These are phyloP conservation scores for Bucorvus abyssinicus DNA, from an alignment of 2,797 vertebrate species.

Conservation along the genomic window DNA sequence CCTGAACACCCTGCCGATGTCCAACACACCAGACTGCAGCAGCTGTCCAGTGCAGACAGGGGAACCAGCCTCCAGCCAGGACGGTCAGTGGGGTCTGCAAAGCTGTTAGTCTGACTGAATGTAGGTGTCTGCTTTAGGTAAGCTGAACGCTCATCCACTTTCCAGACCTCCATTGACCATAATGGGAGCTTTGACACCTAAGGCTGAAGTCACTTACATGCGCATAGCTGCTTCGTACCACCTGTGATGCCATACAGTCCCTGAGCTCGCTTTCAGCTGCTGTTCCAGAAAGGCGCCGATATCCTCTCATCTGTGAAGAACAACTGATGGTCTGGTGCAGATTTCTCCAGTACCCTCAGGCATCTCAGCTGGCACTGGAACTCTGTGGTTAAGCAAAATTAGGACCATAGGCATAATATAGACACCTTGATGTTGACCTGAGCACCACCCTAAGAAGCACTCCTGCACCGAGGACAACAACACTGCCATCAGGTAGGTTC, in stretches of 20 bases:
- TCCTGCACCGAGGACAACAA: not conserved
- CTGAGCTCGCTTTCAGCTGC: not conserved
- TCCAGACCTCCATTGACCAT: not conserved
- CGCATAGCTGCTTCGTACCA: not conserved
- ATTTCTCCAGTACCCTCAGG: not conserved
- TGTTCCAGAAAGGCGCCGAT: not conserved
- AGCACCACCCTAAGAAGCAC: not conserved
- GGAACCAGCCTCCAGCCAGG: not conserved
- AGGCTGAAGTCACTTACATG: not conserved
- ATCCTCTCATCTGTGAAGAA: rapidly evolving
- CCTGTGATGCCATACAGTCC: not conserved
- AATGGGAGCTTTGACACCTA: not conserved
- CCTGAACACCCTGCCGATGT: too few species aligned
- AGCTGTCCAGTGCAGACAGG: not conserved
- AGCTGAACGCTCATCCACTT: not conserved
- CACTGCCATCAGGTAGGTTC: not conserved
- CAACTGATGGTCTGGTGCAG: too few species aligned
- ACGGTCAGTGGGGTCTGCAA: not conserved
- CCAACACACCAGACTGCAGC: not conserved
- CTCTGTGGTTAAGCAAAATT: not conserved
- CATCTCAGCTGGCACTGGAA: not conserved
- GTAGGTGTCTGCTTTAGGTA: not conserved
- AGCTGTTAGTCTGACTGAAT: not conserved
- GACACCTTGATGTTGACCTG: too few species aligned
- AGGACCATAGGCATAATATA: not conserved